Evolutionary conservation across 2,888 invertebrate species (phyloP), one percentile per base, ranked within the genome.

Genomic region (Petrophora chlorosata): DNA sequence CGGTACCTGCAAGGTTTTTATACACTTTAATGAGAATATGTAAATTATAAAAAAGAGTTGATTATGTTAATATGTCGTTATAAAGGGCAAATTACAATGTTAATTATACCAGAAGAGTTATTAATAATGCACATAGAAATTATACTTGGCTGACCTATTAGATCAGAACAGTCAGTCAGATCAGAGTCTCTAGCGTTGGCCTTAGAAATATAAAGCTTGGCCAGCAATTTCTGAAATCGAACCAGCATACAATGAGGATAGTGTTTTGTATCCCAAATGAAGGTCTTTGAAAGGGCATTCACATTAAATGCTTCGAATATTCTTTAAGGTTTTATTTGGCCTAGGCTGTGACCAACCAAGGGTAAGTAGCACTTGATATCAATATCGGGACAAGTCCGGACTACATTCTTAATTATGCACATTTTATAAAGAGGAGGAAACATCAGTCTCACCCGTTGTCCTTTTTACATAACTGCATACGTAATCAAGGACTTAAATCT

Each of bases 401-500:
- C n/a, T n/a, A n/a, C n/a, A n/a, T n/a, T n/a, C n/a, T n/a, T n/a
- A n/a, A n/a, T n/a, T n/a, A n/a, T n/a, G n/a, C n/a, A n/a, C n/a
- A n/a, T n/a, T 33, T n/a, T 30, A 4, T 14, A 38, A 41, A 61
- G 48, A 56, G 33, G 42, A 60, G 59, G 58, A 65, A 64, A 63
- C 56, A 65, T 47, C 63, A 56, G 59, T 58, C 46, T 56, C 51
- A 65, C 64, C 53, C 38, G 65, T 49, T 56, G 65, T 67, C 70
- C 69, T 72, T 73, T 72, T 64, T 59, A 66, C 65, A 64, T 67
- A 68, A 65, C 63, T 72, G 65, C 66, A 69, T 64, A 64, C 56
- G 46, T 65, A 64, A 67, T 62, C 69, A 66, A 74, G 70, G 70
- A 65, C 61, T 59, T 51, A 36, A 54, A 44, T 53, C 45, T 54